These are phyloP conservation scores for Aporophyla nigra DNA, from an alignment of 2,888 invertebrate genomes.

Conservation along the genomic window DNA sequence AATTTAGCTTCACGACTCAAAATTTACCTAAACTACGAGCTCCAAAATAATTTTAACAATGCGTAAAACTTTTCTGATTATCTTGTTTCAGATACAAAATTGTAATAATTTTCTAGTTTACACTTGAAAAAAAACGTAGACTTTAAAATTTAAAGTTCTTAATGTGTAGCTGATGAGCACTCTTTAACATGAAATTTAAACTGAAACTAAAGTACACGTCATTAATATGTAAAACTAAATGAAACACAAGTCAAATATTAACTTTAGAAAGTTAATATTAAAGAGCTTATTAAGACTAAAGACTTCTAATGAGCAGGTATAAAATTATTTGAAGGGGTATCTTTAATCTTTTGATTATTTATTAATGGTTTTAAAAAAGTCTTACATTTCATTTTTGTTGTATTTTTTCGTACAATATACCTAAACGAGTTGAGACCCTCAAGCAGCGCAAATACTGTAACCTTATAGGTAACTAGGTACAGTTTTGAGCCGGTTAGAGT, in stretches of 20 bases:
- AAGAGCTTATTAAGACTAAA: conserved; percentile 9
- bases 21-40: background rate
- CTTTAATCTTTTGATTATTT: background rate
- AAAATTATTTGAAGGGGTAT: conserved; percentile 5
- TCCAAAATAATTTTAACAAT: background rate
- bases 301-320: background rate
- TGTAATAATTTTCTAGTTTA: conserved; percentile 1
- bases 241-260: background rate
- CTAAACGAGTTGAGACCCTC: too few species aligned
- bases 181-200: background rate
- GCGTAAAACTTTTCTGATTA: background rate
- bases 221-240: conserved; percentile 32
- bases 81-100: background rate
- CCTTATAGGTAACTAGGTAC: too few species aligned
- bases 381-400: background rate
- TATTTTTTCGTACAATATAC: too few species aligned
- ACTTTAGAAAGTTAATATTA: conserved; percentile 4
- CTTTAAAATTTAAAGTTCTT: conserved; percentile 1
- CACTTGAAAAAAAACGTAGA: background rate
- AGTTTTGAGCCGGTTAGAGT: too few species aligned
- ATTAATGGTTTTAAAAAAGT: background rate
- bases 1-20: background rate
- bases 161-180: conserved; percentile 15
- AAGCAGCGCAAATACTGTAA: too few species aligned
- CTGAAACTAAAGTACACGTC: background rate